Base-by-base conservation (phyloP, 2,888 invertebrate genomes). In the Agrotis exclamationis region DNA sequence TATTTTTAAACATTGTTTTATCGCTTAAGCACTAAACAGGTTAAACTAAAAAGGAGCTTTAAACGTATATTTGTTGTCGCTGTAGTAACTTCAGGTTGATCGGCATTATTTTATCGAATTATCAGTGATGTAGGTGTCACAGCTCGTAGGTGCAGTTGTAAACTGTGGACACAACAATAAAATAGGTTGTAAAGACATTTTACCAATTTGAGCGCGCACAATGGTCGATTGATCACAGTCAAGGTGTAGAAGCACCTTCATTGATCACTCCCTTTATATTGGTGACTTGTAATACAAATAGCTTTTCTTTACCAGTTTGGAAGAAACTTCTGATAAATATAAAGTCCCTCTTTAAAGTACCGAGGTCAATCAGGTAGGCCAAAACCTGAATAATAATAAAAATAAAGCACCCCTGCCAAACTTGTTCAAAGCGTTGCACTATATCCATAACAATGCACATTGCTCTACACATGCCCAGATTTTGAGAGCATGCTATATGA, bases 361-460 rank as follows among this genome's bases (percentile, higher is more conserved):
- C 60, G 72, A 74, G 72, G 75, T 80, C 74, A 76, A 70, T 73
- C 39, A 69, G 66, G 68, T 62, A 67, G 28, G 33, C 20, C 11
- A 65, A 82, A 62, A 83, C 81, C 82, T 74, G 82, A 87, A 84
- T 86, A 89, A 86, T 88, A 89, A 90, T 90, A 91, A 89, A 87
- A 89, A 88, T 87, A 86, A 89, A 88, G 87, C 89, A 88, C 86
- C 89, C 87, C 82, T 86, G 77, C 76, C 72, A 68, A 85, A 87
- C 87, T 83, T 87, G 87, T 87, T 85, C 78, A 85, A 81, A 80
- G 84, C 86, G 84, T 84, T 89, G 88, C 92, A 93, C 90, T 87
- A 90, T 91, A 93, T 92, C 89, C 89, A 93, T 92, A 92, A 93
- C 92, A 93, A 94, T 93, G 90, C 88, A 89, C 93, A 94, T 95